Conservation (phyloP, 2,888 invertebrate species). For the Hermaeophaga mercurialis region DNA sequence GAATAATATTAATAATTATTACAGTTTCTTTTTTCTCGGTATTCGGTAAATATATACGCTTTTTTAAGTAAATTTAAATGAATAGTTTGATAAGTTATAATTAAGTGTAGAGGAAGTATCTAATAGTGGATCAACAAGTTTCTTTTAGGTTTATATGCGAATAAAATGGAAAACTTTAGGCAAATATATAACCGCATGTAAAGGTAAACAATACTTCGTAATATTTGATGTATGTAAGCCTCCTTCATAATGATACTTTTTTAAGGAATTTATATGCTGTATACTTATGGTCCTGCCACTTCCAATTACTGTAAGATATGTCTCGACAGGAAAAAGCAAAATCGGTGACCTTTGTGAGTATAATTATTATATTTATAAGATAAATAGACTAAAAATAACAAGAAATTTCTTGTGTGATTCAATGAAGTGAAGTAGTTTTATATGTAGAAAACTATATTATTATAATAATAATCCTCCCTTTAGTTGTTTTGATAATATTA, state of each 20-base stretch:
- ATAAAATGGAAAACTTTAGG: background rate
- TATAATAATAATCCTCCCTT: too few relatives aligned
- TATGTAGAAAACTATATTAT: too few relatives aligned
- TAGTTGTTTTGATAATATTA: too few relatives aligned
- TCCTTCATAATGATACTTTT: background rate
- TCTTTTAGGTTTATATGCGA: conserved; percentile 1
- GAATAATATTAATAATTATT: background rate
- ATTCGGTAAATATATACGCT: background rate
- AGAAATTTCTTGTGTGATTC: too few relatives aligned
- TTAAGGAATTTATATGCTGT: conserved; percentile 18
- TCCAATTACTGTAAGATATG: conserved; percentile 51
- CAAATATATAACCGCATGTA: background rate
- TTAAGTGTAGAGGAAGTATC: background rate
- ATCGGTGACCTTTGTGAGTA: conserved; percentile 68
- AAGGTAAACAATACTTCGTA: background rate
- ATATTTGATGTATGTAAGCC: background rate
- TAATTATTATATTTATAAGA: too few relatives aligned
- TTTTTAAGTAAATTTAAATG: background rate
- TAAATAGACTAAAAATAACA: too few relatives aligned
- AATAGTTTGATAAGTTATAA: background rate
- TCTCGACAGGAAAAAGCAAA: conserved; percentile 69
- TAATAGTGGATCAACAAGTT: conserved; percentile 13
- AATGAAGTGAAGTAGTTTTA: too few relatives aligned
- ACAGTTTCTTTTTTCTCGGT: background rate
- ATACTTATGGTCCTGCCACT: conserved; percentile 8